Percentiles rank a stretch among this genome's conserved stretches.
Conservation (phyloP, 2,888 invertebrate genomes). For the Chloromyia formosa region DNA sequence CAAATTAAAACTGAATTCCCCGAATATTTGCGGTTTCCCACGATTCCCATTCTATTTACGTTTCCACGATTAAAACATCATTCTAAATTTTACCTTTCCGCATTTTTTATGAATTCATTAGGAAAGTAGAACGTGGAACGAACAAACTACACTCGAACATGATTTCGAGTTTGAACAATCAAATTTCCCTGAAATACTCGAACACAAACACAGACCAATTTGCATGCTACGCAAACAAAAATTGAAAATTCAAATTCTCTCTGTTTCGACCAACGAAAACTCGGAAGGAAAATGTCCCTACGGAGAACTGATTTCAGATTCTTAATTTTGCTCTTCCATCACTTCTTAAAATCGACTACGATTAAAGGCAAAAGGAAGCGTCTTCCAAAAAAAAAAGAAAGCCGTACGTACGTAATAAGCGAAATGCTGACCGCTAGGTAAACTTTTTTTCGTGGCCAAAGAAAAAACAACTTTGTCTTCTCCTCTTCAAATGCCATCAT, state of each 20-base stretch:
- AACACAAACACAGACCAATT: constrained; percentile 3
- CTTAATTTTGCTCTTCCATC: not conserved
- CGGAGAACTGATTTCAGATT: not conserved
- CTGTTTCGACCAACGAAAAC: not conserved
- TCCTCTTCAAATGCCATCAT: constrained; percentile 15
- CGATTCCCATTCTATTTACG: no score
- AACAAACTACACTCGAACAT: no score
- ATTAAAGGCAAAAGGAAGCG: no score
- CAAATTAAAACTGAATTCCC: no score
- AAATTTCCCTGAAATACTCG: not conserved
- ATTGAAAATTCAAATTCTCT: not conserved
- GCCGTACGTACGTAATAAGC: not conserved
- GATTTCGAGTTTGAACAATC: not conserved
- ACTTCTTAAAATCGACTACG: no score
- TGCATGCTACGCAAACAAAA: constrained; percentile 16
- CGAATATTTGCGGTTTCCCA: no score
- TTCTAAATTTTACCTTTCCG: no score
- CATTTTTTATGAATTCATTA: no score
- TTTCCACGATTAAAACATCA: no score
- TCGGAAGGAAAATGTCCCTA: not conserved
- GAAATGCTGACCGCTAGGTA: constrained; percentile 11
- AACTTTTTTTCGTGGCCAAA: constrained; percentile 13
- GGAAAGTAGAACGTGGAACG: no score
- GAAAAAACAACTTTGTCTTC: constrained; percentile 6
- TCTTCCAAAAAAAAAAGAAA: not conserved